Conservation (phyloP, 2,888 invertebrate species). For the Nephrotoma guestfalica region DNA sequence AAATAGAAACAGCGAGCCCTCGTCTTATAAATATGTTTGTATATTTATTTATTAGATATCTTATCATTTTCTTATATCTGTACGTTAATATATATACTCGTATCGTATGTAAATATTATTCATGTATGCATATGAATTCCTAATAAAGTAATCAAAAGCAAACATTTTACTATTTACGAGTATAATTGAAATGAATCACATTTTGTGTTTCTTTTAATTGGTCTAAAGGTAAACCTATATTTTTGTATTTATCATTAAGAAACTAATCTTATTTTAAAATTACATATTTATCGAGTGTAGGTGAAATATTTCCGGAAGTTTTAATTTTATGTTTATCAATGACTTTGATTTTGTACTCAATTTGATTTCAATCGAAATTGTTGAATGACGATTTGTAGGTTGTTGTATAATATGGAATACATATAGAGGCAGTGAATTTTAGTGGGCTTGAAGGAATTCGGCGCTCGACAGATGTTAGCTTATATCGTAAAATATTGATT, state of each 20-base stretch:
- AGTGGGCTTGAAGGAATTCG: background rate
- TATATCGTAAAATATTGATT: background rate
- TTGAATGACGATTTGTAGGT: background rate
- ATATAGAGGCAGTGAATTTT: background rate
- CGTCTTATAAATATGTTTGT: background rate
- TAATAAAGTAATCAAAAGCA: background rate
- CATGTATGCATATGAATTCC: background rate
- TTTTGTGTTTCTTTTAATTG: background rate
- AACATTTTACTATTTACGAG: background rate
- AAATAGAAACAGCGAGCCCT: background rate
- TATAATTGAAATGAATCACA: background rate
- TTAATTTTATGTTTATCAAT: background rate
- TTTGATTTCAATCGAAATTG: background rate
- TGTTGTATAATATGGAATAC: background rate
- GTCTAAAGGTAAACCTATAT: background rate
- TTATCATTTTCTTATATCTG: background rate
- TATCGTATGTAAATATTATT: background rate
- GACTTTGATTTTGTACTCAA: background rate
- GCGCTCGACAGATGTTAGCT: background rate
- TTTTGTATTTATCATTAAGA: background rate
- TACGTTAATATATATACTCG: background rate
- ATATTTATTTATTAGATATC: background rate
- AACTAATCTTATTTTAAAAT: background rate
- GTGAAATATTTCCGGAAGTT: background rate
- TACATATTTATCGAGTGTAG: background rate